Percentiles rank a stretch among this genome's conserved stretches.
Evolutionary conservation across 2,113 vertebrate species (phyloP).

Genomic region (Pterocles burchelli): DNA sequence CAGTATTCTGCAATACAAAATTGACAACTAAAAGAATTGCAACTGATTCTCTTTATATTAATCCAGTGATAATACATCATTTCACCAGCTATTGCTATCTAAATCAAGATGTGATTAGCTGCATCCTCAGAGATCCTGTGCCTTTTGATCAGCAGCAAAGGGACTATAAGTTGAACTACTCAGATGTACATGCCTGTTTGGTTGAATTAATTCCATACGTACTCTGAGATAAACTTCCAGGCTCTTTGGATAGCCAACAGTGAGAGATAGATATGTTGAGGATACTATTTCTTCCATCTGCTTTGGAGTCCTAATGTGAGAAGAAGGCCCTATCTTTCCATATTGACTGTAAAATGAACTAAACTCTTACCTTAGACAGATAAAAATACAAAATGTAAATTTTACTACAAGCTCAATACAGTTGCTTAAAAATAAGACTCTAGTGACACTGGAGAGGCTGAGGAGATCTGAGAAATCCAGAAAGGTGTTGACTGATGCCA

Average conservation of each 20-base stretch:
- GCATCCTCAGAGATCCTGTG: background rate
- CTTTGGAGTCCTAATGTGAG: background rate
- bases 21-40: background rate
- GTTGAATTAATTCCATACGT: background rate
- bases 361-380: background rate
- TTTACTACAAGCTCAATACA: background rate
- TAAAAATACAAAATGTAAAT: background rate
- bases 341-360: background rate
- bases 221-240: background rate
- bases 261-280: background rate
- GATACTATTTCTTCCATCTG: background rate
- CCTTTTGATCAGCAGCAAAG: background rate
- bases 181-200: background rate
- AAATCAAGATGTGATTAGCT: background rate
- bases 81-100: background rate
- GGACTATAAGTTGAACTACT: background rate
- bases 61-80: background rate
- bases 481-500: background rate
- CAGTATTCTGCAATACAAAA: background rate
- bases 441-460: background rate
- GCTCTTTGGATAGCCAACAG: background rate
- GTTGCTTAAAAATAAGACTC: background rate
- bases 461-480: background rate
- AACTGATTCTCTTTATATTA: background rate
- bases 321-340: background rate